Evolutionary conservation across 2,888 invertebrate species (phyloP).

Genomic region (Drosophila multiciliata): DNA sequence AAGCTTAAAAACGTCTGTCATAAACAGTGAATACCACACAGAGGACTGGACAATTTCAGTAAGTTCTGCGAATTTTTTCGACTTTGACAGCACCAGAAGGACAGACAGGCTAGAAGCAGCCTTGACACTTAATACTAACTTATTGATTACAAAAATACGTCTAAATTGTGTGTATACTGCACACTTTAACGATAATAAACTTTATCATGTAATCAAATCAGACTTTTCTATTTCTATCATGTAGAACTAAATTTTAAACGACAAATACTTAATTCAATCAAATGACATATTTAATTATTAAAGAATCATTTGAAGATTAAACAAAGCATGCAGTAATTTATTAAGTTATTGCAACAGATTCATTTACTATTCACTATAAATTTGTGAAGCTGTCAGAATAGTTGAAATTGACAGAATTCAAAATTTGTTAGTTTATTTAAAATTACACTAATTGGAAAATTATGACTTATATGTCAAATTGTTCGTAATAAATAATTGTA

Average conservation of each 20-base stretch:
- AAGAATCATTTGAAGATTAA: not conserved
- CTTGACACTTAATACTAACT: not conserved
- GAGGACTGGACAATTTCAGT: not conserved
- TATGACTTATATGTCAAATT: not conserved
- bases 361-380: not conserved
- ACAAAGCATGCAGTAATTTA: not conserved
- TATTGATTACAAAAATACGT: constrained; percentile 1
- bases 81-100: not conserved
- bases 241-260: not conserved
- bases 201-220: not conserved
- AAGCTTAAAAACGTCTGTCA: not conserved
- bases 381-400: not conserved
- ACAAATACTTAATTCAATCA: not conserved
- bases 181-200: not conserved
- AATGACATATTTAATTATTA: not conserved
- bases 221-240: not conserved
- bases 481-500: not conserved
- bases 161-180: not conserved
- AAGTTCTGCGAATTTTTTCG: not conserved
- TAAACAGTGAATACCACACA: not conserved
- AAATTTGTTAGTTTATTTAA: not conserved
- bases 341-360: not conserved
- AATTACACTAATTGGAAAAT: not conserved
- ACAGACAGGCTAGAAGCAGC: not conserved
- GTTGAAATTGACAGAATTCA: not conserved